Evolutionary conservation across 2,113 vertebrate genomes (phyloP), one percentile per base, ranked within the genome.

Genomic region (Oceanites oceanicus): DNA sequence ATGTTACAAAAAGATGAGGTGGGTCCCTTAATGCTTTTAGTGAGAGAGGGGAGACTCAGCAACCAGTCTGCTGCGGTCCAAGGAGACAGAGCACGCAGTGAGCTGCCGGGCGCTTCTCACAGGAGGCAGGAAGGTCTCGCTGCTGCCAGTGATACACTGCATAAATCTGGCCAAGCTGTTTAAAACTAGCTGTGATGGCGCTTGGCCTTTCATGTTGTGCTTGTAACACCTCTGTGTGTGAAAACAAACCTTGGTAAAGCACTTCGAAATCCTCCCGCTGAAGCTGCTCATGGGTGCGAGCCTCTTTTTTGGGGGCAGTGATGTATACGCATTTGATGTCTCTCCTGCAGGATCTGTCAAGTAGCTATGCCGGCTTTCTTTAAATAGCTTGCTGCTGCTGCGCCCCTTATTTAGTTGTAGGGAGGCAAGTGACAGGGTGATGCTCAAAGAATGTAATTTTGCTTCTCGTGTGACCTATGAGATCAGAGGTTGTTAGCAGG

Each of bases 401-500:
- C 49, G 2, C 87, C 88, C 58, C 90, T 94, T 71, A 88, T 96
- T 97, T 94, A 93, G 84, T 58, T 92, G 45, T 44, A 61, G 75
- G 71, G 65, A 83, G 81, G 72, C 67, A 72, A 95, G 68, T 58
- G 88, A 74, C 67, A 84, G 0, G 10, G 79, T 81, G 78, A 91
- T 77, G 83, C 92, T 88, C 74, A 96, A 96, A 86, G 88, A 96
- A 96, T 92, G 86, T 65, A 26, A 61, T 94, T 97, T 71, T 96
- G 88, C 76, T 89, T 88, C 92, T 97, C 17, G 11, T 93, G 94
- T 97, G 96, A 97, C 92, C 78, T 81, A 89, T 96, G 92, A 96
- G 86, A 82, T 96, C 96, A 95, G 53, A 80, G 22, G 59, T 93
- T 66, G 58, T 58, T 94, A 83, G 68, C 26, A 76, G 94, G 79